phyloP scores from a whole-genome alignment of 2,888 invertebrate species.

The Rhamnusium bicolor region DNA sequence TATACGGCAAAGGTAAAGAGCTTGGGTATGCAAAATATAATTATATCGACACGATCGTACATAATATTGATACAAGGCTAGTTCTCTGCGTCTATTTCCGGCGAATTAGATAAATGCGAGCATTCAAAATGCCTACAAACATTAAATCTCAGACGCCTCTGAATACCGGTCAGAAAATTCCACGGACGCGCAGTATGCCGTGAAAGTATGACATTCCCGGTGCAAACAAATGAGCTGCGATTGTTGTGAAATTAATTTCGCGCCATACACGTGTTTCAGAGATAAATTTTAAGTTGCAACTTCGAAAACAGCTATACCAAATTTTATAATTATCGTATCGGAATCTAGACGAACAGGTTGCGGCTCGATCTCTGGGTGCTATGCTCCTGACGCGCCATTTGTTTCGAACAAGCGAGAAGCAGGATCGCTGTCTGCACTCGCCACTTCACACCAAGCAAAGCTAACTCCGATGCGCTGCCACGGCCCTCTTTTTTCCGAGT shows the following conservation, averaged over 20 bases:
- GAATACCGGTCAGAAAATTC: constrained; percentile 43
- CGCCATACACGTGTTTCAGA: constrained; percentile 56
- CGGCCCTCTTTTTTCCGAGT: neutral
- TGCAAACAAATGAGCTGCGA: constrained; percentile 64
- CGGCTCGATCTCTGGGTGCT: constrained; percentile 62
- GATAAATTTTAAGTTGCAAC: constrained; percentile 62
- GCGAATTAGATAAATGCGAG: constrained; percentile 50
- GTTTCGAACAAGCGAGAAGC: constrained; percentile 60
- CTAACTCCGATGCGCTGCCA: neutral
- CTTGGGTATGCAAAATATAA: constrained; percentile 31
- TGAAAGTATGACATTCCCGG: constrained; percentile 51
- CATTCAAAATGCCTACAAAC: constrained; percentile 27
- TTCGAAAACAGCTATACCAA: constrained; percentile 66
- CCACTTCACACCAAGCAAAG: constrained; percentile 36
- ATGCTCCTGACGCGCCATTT: constrained; percentile 66
- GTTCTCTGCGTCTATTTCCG: constrained; percentile 49
- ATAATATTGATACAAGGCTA: constrained; percentile 49
- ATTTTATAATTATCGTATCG: constrained; percentile 69
- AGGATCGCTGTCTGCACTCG: constrained; percentile 59
- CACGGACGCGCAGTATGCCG: constrained; percentile 39
- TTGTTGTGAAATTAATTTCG: constrained; percentile 60
- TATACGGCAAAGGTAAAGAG: constrained; percentile 22
- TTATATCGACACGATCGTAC: constrained; percentile 30
- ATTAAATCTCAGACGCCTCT: constrained; percentile 35
- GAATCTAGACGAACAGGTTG: constrained; percentile 69